Base-by-base conservation (phyloP, 2,797 vertebrate species). In the Sebastes nivosus region DNA sequence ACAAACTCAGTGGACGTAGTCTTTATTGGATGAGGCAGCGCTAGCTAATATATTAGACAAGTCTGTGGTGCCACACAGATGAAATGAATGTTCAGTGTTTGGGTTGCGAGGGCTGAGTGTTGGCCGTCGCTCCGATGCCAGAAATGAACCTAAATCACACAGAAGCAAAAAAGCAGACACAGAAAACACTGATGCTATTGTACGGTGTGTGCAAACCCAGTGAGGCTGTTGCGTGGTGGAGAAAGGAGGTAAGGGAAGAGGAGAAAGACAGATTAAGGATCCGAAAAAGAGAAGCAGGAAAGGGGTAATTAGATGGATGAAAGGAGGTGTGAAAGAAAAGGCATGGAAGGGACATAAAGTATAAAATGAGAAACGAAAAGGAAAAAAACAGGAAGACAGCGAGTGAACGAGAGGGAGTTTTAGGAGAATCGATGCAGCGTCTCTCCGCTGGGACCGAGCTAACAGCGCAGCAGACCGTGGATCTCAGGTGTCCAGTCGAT, bases 401-500 rank as follows among this genome's bases (percentile, higher is more conserved):
- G 68, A 82, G 72, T 65, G 75, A 88, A 72, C 12, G 84, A 78
- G 82, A 77, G 83, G 66, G 82, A 84, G 73, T 84, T 90, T 88
- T 57, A 73, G 85, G 85, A 68, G 92, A 93, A 96, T 95, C 86
- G 88, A 96, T 95, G 87, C 69, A 73, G 85, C 80, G 67, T 55
- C 83, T 75, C 82, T 91, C 89, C 90, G 8, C 72, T 85, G 95
- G 93, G 94, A 95, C 67, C 6, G 27, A 32, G 88, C 93, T 93
- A 93, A 93, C 94, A 91, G 92, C 86, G 78, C 86, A 83, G 90
- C 84, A 87, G 87, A 85, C 50, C 75, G 59, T 82, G 69, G 86
- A 83, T 94, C 96, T 96, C 95, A 94, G 92, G 95, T 96, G 94
- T 96, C 95, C 94, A 95, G 96, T 96, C 95, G 92, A 96, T 96